Percentiles rank a stretch among this genome's conserved stretches.
Conservation (phyloP, 2,797 vertebrate genomes). For the Iguana delicatissima region DNA sequence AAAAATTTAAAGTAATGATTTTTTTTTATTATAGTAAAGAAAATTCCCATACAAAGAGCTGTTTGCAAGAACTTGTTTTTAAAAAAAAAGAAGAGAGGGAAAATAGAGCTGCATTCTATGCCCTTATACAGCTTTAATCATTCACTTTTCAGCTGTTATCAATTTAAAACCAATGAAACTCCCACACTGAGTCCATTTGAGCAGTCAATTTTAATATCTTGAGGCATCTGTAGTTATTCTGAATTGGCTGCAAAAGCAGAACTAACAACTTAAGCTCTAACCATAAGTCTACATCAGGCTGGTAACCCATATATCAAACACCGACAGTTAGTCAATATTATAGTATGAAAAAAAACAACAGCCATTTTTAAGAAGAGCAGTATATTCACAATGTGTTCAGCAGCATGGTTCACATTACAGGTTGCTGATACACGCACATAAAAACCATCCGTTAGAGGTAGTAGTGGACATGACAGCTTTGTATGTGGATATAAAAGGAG, state of each 20-base stretch:
- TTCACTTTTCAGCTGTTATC: conserved; percentile 88
- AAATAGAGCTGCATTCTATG: conserved; percentile 80
- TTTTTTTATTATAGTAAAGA: conserved; percentile 79
- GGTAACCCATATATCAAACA: conserved; percentile 94
- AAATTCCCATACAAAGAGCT: conserved; percentile 82
- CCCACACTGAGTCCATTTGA: conserved; percentile 88
- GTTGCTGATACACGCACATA: conserved; percentile 67
- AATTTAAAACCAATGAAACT: conserved; percentile 90
- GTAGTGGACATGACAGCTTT: conserved; percentile 62
- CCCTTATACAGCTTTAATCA: conserved; percentile 85
- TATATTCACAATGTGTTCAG: conserved; percentile 85
- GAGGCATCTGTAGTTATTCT: conserved; percentile 92
- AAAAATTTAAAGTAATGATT: conserved; percentile 81
- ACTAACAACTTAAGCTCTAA: conserved; percentile 97
- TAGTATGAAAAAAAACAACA: conserved; percentile 89
- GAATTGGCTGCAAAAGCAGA: conserved; percentile 91
- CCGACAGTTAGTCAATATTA: conserved; percentile 94
- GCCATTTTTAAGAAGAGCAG: conserved; percentile 89
- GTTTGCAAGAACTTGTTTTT: conserved; percentile 76
- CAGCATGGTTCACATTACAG: conserved; percentile 78
- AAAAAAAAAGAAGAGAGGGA: conserved; percentile 53
- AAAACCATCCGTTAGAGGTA: conserved; percentile 66
- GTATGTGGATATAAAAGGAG: conserved; percentile 61
- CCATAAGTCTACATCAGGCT: conserved; percentile 90
- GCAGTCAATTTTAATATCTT: conserved; percentile 94